Percentiles rank a stretch among this genome's conserved stretches.
Evolutionary conservation across 2,797 vertebrate genomes (phyloP).

Genomic region (Anisognathus igniventris): DNA sequence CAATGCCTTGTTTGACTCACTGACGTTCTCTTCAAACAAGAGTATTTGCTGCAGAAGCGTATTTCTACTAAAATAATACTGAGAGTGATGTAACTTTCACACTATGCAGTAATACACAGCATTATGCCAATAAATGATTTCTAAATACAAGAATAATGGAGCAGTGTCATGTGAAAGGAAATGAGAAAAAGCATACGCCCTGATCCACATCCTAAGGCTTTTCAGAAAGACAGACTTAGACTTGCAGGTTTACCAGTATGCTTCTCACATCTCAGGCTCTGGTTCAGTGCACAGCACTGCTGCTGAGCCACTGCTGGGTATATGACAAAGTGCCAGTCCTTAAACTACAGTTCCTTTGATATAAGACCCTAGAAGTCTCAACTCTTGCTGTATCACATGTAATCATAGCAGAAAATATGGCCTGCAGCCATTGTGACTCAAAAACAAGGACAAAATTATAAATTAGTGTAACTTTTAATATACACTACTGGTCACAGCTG

Average conservation of each 20-base stretch:
- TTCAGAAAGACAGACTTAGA: not conserved
- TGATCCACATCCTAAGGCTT: not conserved
- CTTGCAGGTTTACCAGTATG: not conserved
- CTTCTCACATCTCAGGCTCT: not conserved
- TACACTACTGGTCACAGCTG: fast-evolving
- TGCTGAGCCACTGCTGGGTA: not conserved
- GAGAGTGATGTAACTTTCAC: not conserved
- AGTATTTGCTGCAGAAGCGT: not conserved
- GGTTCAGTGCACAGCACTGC: not conserved
- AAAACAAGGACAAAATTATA: not conserved
- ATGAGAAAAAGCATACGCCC: conserved; percentile 10
- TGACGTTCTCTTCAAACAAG: not conserved
- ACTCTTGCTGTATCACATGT: not conserved
- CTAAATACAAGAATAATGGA: conserved; percentile 25
- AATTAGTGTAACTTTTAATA: not conserved
- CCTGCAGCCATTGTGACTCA: not conserved
- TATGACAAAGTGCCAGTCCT: not conserved
- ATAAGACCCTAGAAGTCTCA: not conserved
- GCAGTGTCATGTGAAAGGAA: conserved; percentile 39
- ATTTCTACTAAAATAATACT: not conserved
- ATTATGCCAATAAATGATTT: not conserved
- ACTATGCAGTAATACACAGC: not conserved
- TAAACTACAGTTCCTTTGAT: not conserved
- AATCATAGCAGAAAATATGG: not conserved
- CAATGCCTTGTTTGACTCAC: not conserved